Evolutionary conservation across 2,888 invertebrate genomes (phyloP).

Genomic region (Epirrhoe alternata): DNA sequence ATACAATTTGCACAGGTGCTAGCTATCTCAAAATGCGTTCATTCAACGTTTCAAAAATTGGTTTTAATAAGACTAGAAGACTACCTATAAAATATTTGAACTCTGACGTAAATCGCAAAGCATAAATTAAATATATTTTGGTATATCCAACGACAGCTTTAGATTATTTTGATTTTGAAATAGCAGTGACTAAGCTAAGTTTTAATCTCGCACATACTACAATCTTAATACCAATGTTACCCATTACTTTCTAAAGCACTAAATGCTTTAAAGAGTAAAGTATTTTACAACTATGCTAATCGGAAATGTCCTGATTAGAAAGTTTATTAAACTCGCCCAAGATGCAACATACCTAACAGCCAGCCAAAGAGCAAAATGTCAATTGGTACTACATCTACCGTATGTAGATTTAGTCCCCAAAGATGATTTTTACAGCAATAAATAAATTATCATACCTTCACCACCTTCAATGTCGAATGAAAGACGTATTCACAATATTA

Average conservation of each 20-base stretch:
- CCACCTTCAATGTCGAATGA: too few species aligned
- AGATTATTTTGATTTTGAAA: constrained; percentile 53
- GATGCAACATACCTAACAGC: too few species aligned
- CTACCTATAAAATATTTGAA: constrained; percentile 46
- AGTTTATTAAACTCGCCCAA: too few species aligned
- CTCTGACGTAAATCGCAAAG: constrained; percentile 61
- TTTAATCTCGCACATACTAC: constrained; percentile 37
- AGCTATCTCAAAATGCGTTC: background rate
- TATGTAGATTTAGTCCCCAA: too few species aligned
- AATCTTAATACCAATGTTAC: constrained; percentile 29
- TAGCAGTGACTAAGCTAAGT: constrained; percentile 45
- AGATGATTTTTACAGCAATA: too few species aligned
- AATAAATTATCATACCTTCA: too few species aligned
- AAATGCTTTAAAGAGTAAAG: background rate
- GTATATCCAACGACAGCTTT: constrained; percentile 49
- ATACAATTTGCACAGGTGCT: background rate
- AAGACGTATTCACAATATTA: too few species aligned
- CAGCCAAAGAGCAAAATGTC: too few species aligned
- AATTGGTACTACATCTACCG: too few species aligned
- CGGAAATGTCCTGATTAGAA: too few species aligned
- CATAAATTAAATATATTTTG: constrained; percentile 60
- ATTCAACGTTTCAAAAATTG: background rate
- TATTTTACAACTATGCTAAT: background rate
- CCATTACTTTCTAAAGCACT: constrained; percentile 32
- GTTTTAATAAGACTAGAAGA: constrained; percentile 12